Evolutionary conservation across 2,113 vertebrate species (phyloP).

Genomic region (Platycercus adscitus): DNA sequence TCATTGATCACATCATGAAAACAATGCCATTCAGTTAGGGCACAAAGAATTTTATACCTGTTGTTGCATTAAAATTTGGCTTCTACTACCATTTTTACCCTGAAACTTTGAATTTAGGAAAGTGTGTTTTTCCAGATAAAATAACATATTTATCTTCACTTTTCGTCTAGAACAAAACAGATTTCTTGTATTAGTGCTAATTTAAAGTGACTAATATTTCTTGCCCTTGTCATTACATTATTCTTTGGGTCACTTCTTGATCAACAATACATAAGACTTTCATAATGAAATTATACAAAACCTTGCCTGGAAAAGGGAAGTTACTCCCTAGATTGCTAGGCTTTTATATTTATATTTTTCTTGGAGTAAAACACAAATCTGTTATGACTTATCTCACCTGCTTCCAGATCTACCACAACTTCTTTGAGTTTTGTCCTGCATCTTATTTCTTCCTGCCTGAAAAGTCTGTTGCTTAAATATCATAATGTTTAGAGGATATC

Average conservation of each 20-base stretch:
- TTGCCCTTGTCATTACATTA: neutral
- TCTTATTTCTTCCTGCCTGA: neutral
- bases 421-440: neutral
- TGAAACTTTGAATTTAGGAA: neutral
- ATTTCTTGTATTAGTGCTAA: neutral
- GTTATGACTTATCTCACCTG: neutral
- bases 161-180: neutral
- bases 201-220: neutral
- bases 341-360: neutral
- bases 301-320: neutral
- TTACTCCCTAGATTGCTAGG: accelerated
- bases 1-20: neutral
- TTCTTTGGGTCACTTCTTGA: neutral
- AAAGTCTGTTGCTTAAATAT: neutral
- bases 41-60: neutral
- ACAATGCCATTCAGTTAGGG: neutral
- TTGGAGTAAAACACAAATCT: neutral
- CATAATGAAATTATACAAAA: neutral
- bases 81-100: neutral
- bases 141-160: neutral
- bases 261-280: neutral
- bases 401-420: neutral
- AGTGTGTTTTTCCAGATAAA: neutral
- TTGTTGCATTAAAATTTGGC: neutral
- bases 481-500: neutral